Percentiles rank a stretch among this genome's conserved stretches.
These are phyloP conservation scores for Saccostrea cuccullata DNA, from an alignment of 1,140 invertebrate genomes.

Conservation along the genomic window DNA sequence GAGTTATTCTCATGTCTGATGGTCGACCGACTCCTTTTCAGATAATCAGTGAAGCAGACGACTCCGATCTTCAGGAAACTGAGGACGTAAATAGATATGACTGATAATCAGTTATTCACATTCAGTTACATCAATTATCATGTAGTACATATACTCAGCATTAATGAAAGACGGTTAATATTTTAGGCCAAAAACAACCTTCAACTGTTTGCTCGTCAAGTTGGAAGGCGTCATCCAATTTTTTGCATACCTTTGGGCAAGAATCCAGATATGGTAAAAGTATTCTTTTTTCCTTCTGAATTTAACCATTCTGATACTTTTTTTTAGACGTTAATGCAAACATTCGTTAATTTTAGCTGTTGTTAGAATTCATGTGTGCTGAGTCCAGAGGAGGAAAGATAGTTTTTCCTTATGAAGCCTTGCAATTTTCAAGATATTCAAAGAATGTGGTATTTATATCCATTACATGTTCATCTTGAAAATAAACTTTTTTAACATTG, in stretches of 20 bases:
- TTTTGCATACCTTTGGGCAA: not conserved
- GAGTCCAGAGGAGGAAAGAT: constrained; percentile 3
- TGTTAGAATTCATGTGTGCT: not conserved
- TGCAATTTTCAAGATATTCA: constrained; percentile 2
- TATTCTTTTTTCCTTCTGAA: too few species aligned
- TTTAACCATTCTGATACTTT: too few species aligned
- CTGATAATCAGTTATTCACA: too few species aligned
- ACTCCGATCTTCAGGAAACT: not conserved
- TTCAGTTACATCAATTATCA: not conserved
- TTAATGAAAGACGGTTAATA: not conserved
- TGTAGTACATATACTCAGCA: not conserved
- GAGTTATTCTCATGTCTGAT: not conserved
- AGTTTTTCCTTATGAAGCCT: not conserved
- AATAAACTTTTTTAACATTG: too few species aligned
- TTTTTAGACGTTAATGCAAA: too few species aligned
- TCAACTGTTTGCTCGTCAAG: not conserved
- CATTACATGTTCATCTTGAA: not conserved
- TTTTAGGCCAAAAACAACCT: not conserved
- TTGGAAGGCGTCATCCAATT: constrained; percentile 1
- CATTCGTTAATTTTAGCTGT: not conserved
- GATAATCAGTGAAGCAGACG: not conserved
- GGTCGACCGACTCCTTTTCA: not conserved
- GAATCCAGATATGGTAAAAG: not conserved
- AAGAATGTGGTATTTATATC: not conserved
- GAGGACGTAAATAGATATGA: not conserved